Evolutionary conservation across 2,113 vertebrate species (phyloP).

Genomic region (Fregetta grallaria): DNA sequence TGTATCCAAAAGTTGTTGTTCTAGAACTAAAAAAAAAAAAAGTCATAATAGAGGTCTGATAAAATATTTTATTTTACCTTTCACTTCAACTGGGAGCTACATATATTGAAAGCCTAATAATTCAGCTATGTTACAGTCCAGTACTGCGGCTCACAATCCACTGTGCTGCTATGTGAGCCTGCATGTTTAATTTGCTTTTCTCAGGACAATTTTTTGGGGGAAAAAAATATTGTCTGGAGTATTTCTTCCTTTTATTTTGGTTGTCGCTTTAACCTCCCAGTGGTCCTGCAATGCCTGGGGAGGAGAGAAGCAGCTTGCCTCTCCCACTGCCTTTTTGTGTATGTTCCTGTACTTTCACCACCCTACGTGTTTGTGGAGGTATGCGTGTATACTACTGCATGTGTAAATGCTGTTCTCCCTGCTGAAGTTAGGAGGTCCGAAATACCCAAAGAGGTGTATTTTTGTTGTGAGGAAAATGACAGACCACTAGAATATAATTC

Average conservation of each 20-base stretch:
- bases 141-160: not conserved
- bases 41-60: not conserved
- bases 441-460: not conserved
- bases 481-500: not conserved
- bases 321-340: not conserved
- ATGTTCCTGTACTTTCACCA: not conserved
- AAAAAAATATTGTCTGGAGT: not conserved
- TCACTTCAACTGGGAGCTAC: not conserved
- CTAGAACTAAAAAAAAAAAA: not conserved
- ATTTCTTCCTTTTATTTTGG: not conserved
- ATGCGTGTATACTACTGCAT: fast-evolving
- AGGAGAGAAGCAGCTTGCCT: not conserved
- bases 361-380: not conserved
- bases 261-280: not conserved
- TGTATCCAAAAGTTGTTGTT: not conserved
- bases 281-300: not conserved
- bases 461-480: not conserved
- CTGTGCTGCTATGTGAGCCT: not conserved
- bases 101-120: not conserved
- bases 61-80: not conserved
- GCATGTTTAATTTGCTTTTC: not conserved
- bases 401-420: not conserved
- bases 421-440: fast-evolving
- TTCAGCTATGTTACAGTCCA: not conserved
- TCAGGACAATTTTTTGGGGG: not conserved